A percentile compares a stretch with the other conserved stretches of the same genome.
phyloP scores from a whole-genome alignment of 1,140 invertebrate species.

The Drosophila nebulosa region DNA sequence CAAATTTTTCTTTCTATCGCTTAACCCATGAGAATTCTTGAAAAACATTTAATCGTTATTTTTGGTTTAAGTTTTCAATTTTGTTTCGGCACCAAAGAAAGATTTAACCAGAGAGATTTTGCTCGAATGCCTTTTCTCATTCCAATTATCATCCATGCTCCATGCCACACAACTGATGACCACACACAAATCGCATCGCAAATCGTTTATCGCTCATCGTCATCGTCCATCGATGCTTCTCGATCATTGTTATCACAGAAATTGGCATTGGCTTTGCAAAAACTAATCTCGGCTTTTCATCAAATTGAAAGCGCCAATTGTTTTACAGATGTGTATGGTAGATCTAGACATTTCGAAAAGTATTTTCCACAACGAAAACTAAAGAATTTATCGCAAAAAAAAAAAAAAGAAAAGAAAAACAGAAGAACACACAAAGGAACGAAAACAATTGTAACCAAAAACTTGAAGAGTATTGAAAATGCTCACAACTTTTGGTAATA shows the following conservation, averaged over 20 bases:
- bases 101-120: no score
- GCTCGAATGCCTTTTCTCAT: constrained; percentile 75
- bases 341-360: not conserved
- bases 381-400: not conserved
- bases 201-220: not conserved
- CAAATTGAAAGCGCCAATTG: constrained; percentile 37
- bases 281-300: constrained; percentile 36
- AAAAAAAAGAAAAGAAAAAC: not conserved
- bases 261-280: not conserved
- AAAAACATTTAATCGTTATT: no score
- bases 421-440: constrained; percentile 4
- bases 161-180: constrained; percentile 19
- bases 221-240: not conserved
- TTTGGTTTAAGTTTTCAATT: no score
- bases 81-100: no score
- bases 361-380: not conserved
- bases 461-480: constrained; percentile 44
- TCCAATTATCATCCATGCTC: constrained; percentile 26
- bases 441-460: no score
- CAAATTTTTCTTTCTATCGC: no score
- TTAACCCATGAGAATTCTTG: no score
- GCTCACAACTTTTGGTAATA: constrained; percentile 55
- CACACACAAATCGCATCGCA: constrained; percentile 10
- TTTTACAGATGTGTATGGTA: constrained; percentile 29
- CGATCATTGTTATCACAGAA: not conserved